phyloP scores from a whole-genome alignment of 1,140 invertebrate species.

The Bombus pascuorum region DNA sequence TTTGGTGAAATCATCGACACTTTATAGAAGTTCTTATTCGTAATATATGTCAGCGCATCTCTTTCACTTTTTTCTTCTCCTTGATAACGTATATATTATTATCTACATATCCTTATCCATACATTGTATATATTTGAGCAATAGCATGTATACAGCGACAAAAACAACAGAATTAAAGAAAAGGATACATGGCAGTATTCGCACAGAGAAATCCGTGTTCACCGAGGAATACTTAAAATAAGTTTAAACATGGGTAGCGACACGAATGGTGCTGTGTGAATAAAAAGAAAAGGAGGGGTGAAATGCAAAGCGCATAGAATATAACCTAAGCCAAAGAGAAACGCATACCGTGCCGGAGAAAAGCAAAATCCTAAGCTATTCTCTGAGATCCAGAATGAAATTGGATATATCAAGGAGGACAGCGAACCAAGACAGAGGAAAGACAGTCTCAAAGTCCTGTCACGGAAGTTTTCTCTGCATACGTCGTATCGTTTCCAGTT shows the following conservation, averaged over 20 bases:
- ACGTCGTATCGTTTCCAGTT: slow-evolving; percentile 15
- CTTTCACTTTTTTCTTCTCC: no score
- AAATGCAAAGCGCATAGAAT: slow-evolving; percentile 44
- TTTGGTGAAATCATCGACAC: neutral
- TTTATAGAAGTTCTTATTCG: neutral
- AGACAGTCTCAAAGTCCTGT: slow-evolving; percentile 44
- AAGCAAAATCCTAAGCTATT: slow-evolving; percentile 52
- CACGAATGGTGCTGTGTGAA: slow-evolving; percentile 14
- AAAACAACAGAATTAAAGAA: neutral
- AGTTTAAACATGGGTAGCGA: slow-evolving; percentile 21
- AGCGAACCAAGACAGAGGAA: slow-evolving; percentile 25
- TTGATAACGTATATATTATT: neutral
- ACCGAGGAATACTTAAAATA: slow-evolving; percentile 6
- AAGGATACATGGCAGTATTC: neutral
- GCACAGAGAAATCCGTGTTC: neutral
- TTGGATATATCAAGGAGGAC: slow-evolving; percentile 52
- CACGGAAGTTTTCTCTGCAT: slow-evolving; percentile 54
- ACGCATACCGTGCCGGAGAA: slow-evolving; percentile 14
- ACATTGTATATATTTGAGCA: neutral
- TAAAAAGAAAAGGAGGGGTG: slow-evolving; percentile 7
- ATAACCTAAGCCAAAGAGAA: slow-evolving; percentile 42
- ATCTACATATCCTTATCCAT: neutral
- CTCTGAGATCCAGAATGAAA: slow-evolving; percentile 52
- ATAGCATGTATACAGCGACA: neutral
- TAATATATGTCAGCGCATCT: neutral